phyloP scores from a whole-genome alignment of 30 jellyfish, hydroid and myxozoan genomes.

The Catostylus mosaicus region DNA sequence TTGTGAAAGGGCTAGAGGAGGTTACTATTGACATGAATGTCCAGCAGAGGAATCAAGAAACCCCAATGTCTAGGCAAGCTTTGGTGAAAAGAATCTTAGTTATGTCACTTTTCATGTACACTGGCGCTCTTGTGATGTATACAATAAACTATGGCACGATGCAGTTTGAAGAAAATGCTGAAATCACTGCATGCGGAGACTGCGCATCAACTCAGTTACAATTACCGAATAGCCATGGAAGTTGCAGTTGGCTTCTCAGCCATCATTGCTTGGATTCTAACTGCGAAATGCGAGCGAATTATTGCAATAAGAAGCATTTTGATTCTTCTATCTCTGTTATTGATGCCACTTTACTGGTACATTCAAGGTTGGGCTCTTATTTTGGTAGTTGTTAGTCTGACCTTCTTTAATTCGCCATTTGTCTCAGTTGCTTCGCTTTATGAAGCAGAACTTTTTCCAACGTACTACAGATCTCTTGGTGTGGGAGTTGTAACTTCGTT shows the following conservation, averaged over 20 bases:
- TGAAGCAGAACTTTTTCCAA: neutral
- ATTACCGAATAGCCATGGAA: conserved; percentile 1
- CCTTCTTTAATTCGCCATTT: neutral
- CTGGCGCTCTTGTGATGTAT: neutral
- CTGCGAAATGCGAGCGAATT: neutral
- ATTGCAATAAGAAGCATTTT: neutral
- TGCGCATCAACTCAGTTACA: neutral
- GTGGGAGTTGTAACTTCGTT: neutral
- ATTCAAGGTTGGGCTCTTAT: neutral
- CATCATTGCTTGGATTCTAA: neutral
- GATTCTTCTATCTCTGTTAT: neutral
- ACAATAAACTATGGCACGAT: neutral
- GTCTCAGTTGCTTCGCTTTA: neutral
- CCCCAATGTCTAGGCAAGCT: neutral
- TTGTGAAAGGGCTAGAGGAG: neutral
- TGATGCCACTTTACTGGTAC: neutral
- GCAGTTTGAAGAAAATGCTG: conserved; percentile 14
- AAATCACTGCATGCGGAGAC: neutral
- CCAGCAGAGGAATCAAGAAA: neutral
- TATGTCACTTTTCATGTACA: neutral
- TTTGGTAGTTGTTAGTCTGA: neutral
- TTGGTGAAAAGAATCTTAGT: neutral
- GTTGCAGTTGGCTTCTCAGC: neutral
- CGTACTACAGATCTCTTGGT: neutral
- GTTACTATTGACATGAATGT: neutral